Percentiles rank a stretch among this genome's conserved stretches.
Evolutionary conservation across 1,140 invertebrate species (phyloP).

Genomic region (Dendroctonus ponderosae): DNA sequence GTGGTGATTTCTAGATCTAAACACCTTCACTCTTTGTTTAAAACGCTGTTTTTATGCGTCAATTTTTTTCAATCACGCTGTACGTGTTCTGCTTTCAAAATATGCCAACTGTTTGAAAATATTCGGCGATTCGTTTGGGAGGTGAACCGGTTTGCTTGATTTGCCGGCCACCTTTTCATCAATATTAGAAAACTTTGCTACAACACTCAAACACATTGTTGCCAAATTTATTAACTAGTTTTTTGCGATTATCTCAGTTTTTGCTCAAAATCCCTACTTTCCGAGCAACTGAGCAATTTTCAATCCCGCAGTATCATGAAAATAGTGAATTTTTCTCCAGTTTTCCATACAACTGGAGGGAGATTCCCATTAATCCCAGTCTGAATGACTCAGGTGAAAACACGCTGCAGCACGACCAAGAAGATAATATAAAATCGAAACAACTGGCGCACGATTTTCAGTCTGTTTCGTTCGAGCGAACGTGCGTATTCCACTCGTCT

Average conservation of each 20-base stretch:
- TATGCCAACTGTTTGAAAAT: no score
- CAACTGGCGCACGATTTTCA: conserved; percentile 2
- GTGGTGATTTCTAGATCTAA: no score
- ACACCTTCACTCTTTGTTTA: no score
- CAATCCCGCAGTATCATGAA: neutral
- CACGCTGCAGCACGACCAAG: neutral
- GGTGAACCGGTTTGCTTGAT: no score
- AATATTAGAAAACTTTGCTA: no score
- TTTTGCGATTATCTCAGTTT: neutral
- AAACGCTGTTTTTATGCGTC: no score
- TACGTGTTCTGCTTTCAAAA: no score
- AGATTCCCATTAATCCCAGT: conserved; percentile 14
- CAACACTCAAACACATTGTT: no score
- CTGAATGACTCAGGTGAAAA: conserved; percentile 20
- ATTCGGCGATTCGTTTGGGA: no score
- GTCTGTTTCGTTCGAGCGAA: conserved; percentile 6
- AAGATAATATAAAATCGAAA: conserved; percentile 5
- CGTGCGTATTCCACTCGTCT: conserved; percentile 5
- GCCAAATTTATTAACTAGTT: no score
- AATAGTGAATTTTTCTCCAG: neutral
- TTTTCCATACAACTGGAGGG: neutral
- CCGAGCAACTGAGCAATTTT: neutral
- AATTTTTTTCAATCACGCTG: no score
- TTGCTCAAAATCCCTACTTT: neutral
- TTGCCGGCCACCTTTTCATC: no score